Percentiles rank a stretch among this genome's conserved stretches.
These are phyloP conservation scores for Rotaria macrura DNA, from an alignment of 2,888 invertebrate species.

Conservation along the genomic window DNA sequence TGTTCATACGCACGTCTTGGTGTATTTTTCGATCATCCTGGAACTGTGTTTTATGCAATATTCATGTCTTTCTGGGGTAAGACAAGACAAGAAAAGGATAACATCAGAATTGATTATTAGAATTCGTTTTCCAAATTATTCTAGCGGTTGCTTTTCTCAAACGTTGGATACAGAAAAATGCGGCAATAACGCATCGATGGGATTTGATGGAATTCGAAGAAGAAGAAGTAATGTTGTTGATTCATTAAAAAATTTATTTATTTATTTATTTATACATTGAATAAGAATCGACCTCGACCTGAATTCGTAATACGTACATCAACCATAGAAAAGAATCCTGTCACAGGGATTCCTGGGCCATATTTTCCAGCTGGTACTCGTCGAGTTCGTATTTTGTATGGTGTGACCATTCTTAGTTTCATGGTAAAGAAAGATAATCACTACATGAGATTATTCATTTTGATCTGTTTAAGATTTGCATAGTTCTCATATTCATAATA, in stretches of 20 bases:
- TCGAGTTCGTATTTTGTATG: slow-evolving; percentile 53
- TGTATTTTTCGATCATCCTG: slow-evolving; percentile 56
- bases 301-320: slow-evolving; percentile 55
- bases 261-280: neutral
- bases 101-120: slow-evolving; percentile 17
- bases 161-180: slow-evolving; percentile 56
- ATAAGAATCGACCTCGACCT: slow-evolving; percentile 51
- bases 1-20: slow-evolving; percentile 53
- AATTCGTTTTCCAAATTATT: slow-evolving; percentile 34
- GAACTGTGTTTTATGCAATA: slow-evolving; percentile 55
- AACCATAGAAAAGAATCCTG: slow-evolving; percentile 53
- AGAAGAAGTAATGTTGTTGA: slow-evolving; percentile 47
- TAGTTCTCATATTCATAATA: slow-evolving; percentile 56
- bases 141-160: slow-evolving; percentile 56
- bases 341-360: slow-evolving; percentile 55
- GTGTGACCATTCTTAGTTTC: slow-evolving; percentile 53
- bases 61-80: slow-evolving; percentile 54
- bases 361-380: slow-evolving; percentile 52
- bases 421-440: slow-evolving; percentile 50
- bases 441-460: neutral
- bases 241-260: neutral
- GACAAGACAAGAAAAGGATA: neutral
- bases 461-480: slow-evolving; percentile 49
- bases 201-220: slow-evolving; percentile 56
- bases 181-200: slow-evolving; percentile 55